phyloP scores from a whole-genome alignment of 2,113 vertebrate genomes.

The Uria lomvia region DNA sequence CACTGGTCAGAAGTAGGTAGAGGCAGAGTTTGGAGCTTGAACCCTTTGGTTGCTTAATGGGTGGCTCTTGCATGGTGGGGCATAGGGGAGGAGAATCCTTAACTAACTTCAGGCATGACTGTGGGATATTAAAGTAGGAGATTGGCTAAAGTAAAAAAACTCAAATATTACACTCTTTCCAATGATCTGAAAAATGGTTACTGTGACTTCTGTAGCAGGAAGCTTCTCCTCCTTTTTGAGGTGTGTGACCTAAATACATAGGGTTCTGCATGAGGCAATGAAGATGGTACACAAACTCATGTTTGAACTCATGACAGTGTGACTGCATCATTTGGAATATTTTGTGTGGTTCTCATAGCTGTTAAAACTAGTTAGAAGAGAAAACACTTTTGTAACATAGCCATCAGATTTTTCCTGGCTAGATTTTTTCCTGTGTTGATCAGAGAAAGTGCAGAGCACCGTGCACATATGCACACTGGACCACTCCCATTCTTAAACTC shows the following conservation, averaged over 20 bases:
- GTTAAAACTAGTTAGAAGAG: background rate
- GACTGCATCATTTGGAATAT: background rate
- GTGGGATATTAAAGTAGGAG: background rate
- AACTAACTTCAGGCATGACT: background rate
- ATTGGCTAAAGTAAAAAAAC: background rate
- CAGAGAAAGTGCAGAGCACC: background rate
- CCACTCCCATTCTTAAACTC: background rate
- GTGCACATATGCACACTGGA: background rate
- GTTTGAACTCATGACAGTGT: background rate
- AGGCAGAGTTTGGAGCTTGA: background rate
- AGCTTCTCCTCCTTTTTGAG: background rate
- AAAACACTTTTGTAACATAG: background rate
- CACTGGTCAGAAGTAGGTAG: background rate
- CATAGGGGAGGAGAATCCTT: background rate
- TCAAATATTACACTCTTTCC: background rate
- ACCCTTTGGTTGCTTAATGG: accelerated
- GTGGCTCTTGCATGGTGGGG: background rate
- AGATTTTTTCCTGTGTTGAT: background rate
- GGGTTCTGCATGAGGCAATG: background rate
- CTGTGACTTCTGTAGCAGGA: background rate
- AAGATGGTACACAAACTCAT: background rate
- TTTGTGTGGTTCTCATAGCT: background rate
- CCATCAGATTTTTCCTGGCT: background rate
- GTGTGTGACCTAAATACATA: background rate
- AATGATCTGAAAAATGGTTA: background rate